phyloP scores from a whole-genome alignment of 2,113 vertebrate species.

The Pterophyllum scalare region DNA sequence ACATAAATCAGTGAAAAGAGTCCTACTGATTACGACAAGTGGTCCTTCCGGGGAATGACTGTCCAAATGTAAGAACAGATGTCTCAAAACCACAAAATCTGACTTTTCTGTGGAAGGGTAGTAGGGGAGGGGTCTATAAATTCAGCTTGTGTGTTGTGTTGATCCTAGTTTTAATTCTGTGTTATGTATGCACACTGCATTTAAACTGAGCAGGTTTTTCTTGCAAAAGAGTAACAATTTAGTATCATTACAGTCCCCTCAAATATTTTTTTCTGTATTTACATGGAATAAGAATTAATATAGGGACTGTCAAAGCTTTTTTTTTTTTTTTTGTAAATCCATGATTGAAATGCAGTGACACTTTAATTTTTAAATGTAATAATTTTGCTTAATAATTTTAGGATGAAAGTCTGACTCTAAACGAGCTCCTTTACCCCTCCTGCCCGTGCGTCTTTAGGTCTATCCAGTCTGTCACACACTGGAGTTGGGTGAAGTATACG shows the following conservation, averaged over 20 bases:
- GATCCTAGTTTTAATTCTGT: neutral
- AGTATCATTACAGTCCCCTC: neutral
- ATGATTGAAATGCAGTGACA: neutral
- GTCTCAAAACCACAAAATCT: neutral
- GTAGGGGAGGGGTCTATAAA: neutral
- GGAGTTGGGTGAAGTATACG: slow-evolving; percentile 83
- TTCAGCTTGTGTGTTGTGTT: neutral
- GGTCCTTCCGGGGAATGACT: neutral
- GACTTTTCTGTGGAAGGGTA: neutral
- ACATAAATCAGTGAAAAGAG: neutral
- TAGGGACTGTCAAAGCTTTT: neutral
- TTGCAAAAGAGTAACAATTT: slow-evolving; percentile 13
- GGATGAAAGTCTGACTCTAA: neutral
- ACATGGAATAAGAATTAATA: neutral
- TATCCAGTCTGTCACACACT: slow-evolving; percentile 26
- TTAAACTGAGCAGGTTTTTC: neutral
- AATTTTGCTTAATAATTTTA: neutral
- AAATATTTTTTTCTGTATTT: neutral
- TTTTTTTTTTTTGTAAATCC: neutral
- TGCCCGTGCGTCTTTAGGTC: neutral
- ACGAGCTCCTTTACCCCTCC: neutral
- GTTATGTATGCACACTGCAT: neutral
- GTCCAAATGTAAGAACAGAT: neutral
- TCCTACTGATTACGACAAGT: neutral
- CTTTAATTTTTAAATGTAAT: neutral